These are phyloP conservation scores for Pseudanteris insignis DNA, from an alignment of 2,888 invertebrate genomes.

Conservation along the genomic window DNA sequence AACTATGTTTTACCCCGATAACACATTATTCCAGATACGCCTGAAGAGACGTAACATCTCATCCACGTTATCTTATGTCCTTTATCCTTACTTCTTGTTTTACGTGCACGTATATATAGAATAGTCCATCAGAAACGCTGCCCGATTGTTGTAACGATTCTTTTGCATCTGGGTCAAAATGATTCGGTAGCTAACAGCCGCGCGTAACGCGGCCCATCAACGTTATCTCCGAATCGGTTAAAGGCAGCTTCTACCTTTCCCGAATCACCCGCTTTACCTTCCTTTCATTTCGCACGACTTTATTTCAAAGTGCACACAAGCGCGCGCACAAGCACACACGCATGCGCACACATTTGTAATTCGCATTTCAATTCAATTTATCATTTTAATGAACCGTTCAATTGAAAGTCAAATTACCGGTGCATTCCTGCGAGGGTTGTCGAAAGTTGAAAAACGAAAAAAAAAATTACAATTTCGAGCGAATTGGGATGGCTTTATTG, in stretches of 20 bases:
- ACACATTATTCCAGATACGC: no score
- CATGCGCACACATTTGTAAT: slow-evolving; percentile 22
- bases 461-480: no score
- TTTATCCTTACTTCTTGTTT: slow-evolving; percentile 4
- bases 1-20: no score
- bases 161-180: slow-evolving; percentile 58
- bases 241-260: slow-evolving; percentile 46
- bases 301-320: background rate
- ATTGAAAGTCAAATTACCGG: slow-evolving; percentile 19
- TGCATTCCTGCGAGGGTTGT: background rate
- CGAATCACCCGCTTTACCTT: slow-evolving; percentile 41
- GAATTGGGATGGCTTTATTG: no score
- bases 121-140: slow-evolving; percentile 32
- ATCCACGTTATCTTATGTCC: slow-evolving; percentile 3
- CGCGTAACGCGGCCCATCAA: slow-evolving; percentile 51
- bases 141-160: slow-evolving; percentile 42
- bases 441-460: no score
- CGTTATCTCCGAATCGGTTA: slow-evolving; percentile 51
- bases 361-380: slow-evolving; percentile 25
- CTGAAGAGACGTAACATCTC: slow-evolving; percentile 19
- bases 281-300: slow-evolving; percentile 37
- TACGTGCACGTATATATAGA: slow-evolving; percentile 27
- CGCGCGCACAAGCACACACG: background rate
- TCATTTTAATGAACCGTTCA: slow-evolving; percentile 27
- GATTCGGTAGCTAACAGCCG: slow-evolving; percentile 58